Base-by-base conservation (phyloP, 23 tunicate species). In the Pegea sp. region DNA sequence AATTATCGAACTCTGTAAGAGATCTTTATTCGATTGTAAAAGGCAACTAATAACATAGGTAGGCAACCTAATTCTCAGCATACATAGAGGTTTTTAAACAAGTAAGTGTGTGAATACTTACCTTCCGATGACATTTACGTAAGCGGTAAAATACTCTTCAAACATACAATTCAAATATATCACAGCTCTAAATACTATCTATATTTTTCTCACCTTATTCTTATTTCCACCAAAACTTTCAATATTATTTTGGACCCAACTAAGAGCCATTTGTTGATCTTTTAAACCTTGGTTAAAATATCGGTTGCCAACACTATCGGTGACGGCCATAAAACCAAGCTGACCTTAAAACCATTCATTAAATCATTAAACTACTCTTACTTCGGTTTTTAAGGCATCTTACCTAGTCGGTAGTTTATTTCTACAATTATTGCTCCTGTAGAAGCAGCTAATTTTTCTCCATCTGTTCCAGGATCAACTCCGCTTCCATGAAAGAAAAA, bases 341-440 rank as follows among this genome's bases (percentile, higher is more conserved):
- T 68, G 68, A 5, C 77, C 77, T 70, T 28, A 7, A 22, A 56
- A 56, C 5, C 34, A 7, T 56, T 8, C n/a, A n/a, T n/a, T n/a
- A n/a, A n/a, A n/a, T n/a, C n/a, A n/a, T n/a, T n/a, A n/a, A n/a
- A n/a, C n/a, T n/a, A n/a, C n/a, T n/a, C n/a, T n/a, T n/a, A n/a
- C n/a, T n/a, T n/a, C n/a, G n/a, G n/a, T n/a, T n/a, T n/a, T n/a
- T n/a, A n/a, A n/a, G n/a, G n/a, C n/a, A 38, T 22, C 70, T 72
- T 26, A 74, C 84, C 84, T 5, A 74, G 30, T 65, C 84, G 30
- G 44, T 66, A 74, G 32, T 74, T 74, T 1, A 74, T 53, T 1
- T 62, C 56, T 1, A 74, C 84, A 23, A 74, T 48, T 13, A 74
- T 53, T 2, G 84, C 55, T 25, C 65, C 48, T n/a, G 64, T 51